These are phyloP conservation scores for Dolichoris vasculosae DNA, from an alignment of 1,140 invertebrate genomes.

Conservation along the genomic window DNA sequence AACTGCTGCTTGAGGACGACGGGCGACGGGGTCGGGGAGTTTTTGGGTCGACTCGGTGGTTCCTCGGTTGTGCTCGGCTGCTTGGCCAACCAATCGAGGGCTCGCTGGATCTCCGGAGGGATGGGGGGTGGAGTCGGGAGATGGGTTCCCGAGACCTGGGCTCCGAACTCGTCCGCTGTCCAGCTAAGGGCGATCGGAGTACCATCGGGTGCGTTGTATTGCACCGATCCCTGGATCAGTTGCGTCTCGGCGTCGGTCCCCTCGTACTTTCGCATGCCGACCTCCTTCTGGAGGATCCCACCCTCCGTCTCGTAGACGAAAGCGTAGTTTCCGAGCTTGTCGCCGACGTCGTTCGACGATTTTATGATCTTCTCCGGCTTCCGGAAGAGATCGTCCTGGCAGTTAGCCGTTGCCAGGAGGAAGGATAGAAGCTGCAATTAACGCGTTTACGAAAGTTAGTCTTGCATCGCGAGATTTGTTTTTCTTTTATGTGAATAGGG, in stretches of 20 bases:
- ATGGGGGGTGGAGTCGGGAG: slow-evolving; percentile 84
- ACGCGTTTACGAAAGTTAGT: neutral
- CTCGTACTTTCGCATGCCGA: slow-evolving; percentile 71
- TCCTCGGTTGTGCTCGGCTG: slow-evolving; percentile 70
- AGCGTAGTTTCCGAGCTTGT: slow-evolving; percentile 67
- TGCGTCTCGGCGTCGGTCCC: slow-evolving; percentile 72
- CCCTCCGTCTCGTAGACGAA: slow-evolving; percentile 74
- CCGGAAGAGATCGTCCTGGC: slow-evolving; percentile 58
- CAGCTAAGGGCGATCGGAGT: slow-evolving; percentile 72
- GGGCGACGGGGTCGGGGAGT: slow-evolving; percentile 40
- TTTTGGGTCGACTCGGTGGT: slow-evolving; percentile 57
- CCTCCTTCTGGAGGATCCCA: slow-evolving; percentile 72
- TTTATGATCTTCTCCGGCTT: slow-evolving; percentile 69
- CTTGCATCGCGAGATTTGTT: neutral
- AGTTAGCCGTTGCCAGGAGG: slow-evolving; percentile 47
- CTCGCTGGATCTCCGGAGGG: slow-evolving; percentile 84
- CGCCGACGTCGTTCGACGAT: slow-evolving; percentile 65
- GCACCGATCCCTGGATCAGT: slow-evolving; percentile 75
- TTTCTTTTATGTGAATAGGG: too few relatives aligned
- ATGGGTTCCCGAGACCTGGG: slow-evolving; percentile 78
- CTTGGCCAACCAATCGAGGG: slow-evolving; percentile 79
- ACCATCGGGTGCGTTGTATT: slow-evolving; percentile 77
- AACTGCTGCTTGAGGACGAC: slow-evolving; percentile 17
- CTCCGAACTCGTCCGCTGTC: slow-evolving; percentile 75
- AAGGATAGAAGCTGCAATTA: slow-evolving; percentile 56